phyloP scores from a whole-genome alignment of 2,888 invertebrate genomes.

The Tillus elongatus region DNA sequence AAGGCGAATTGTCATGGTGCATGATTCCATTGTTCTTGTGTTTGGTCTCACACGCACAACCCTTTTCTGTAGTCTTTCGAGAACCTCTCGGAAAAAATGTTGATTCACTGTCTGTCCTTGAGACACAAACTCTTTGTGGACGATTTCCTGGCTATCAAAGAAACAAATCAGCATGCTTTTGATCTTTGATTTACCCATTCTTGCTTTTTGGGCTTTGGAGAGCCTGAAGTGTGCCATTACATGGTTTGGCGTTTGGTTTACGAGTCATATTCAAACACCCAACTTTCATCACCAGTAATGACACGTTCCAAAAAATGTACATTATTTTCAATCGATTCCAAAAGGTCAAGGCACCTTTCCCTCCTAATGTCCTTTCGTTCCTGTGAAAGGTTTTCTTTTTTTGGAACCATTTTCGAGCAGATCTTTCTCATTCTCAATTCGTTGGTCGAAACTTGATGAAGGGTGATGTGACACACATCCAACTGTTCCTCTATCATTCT shows the following conservation, averaged over 20 bases:
- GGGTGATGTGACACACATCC: conserved; percentile 11
- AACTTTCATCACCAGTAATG: conserved; percentile 8
- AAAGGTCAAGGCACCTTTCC: conserved; percentile 7
- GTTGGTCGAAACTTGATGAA: too few species aligned
- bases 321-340: not conserved
- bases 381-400: too few species aligned
- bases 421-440: conserved; percentile 10
- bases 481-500: conserved; percentile 13
- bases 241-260: conserved; percentile 13
- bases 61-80: too few species aligned
- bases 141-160: conserved; percentile 2
- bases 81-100: too few species aligned
- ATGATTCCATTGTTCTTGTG: conserved; percentile 1
- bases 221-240: conserved; percentile 9
- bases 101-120: too few species aligned
- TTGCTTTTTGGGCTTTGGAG: conserved; percentile 8
- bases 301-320: not conserved
- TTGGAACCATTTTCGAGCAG: too few species aligned
- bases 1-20: conserved; percentile 7
- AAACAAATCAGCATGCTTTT: conserved; percentile 5
- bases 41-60: conserved; percentile 2
- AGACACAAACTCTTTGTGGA: conserved; percentile 1
- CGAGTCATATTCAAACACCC: conserved; percentile 14
- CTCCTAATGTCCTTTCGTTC: too few species aligned
- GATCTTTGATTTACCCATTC: conserved; percentile 6